phyloP scores from a whole-genome alignment of 2,113 vertebrate species.

The Plestiodon gilberti region DNA sequence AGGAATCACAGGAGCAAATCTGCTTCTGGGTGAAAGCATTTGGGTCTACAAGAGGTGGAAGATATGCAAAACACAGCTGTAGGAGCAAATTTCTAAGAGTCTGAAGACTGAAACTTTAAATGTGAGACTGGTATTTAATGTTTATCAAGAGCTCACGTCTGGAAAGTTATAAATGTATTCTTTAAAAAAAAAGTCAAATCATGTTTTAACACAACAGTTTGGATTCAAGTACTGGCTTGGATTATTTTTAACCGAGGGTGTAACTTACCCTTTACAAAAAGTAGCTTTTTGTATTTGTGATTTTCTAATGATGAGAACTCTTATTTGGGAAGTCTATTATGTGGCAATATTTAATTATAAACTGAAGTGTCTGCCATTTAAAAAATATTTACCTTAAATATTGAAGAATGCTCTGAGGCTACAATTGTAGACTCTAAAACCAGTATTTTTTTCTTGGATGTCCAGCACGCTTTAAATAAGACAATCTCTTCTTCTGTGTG shows the following conservation, averaged over 20 bases:
- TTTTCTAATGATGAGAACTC: constrained; percentile 49
- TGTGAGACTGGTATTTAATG: constrained; percentile 61
- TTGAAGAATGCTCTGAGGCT: constrained; percentile 20
- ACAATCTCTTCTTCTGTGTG: background rate
- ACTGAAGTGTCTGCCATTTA: constrained; percentile 24
- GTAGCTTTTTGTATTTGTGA: constrained; percentile 40
- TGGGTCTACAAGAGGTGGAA: constrained; percentile 5
- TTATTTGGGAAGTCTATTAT: constrained; percentile 40
- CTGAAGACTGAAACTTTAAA: background rate
- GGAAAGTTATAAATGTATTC: constrained; percentile 36
- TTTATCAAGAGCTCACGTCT: constrained; percentile 36
- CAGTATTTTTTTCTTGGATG: background rate
- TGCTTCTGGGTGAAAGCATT: constrained; percentile 4
- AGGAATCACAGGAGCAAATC: constrained; percentile 12
- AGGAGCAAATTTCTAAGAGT: background rate
- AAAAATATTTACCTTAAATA: constrained; percentile 39
- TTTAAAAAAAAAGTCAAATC: constrained; percentile 52
- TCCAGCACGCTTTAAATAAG: background rate
- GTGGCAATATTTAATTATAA: constrained; percentile 54
- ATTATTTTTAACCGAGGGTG: constrained; percentile 35
- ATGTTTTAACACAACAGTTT: constrained; percentile 19
- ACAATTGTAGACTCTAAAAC: background rate
- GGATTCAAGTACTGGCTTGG: background rate
- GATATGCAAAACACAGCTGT: constrained; percentile 10
- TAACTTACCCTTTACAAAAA: constrained; percentile 34